Percentiles rank a stretch among this genome's conserved stretches.
Conservation (phyloP, 2,797 vertebrate species). For the Spondyliosoma cantharus region DNA sequence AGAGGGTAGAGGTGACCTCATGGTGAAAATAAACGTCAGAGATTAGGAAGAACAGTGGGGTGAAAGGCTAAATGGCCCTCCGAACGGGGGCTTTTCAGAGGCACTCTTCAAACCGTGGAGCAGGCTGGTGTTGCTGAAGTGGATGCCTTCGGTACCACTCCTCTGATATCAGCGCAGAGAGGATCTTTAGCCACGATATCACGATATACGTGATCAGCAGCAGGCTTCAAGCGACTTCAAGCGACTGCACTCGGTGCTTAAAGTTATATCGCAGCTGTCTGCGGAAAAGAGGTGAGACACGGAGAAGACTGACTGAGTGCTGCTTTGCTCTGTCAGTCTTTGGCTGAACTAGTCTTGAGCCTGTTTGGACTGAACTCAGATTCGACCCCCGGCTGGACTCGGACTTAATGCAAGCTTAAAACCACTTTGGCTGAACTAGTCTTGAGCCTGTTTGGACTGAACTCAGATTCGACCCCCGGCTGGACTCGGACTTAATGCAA, state of each 20-base stretch:
- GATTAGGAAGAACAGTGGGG: not conserved
- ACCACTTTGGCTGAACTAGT: not conserved
- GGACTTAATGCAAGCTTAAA: not conserved
- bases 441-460: not conserved
- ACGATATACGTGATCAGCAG: too few relatives aligned
- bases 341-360: not conserved
- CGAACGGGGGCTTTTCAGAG: too few relatives aligned
- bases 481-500: not conserved
- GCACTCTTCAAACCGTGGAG: too few relatives aligned
- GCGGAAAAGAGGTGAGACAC: not conserved
- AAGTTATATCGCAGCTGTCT: too few relatives aligned
- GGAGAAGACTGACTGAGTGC: not conserved
- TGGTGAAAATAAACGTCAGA: slow-evolving; percentile 4
- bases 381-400: not conserved
- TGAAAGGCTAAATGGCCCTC: not conserved
- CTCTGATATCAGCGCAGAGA: too few relatives aligned
- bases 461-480: too few relatives aligned
- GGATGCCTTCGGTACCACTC: too few relatives aligned
- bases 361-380: not conserved
- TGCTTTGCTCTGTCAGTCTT: not conserved
- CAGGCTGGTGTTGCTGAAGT: too few relatives aligned
- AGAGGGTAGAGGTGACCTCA: slow-evolving; percentile 7
- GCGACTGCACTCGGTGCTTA: not conserved
- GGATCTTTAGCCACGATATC: too few relatives aligned
- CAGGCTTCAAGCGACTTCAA: too few relatives aligned